Evolutionary conservation across 1,140 invertebrate species (phyloP).

Genomic region (Macrocentrus cingulum): DNA sequence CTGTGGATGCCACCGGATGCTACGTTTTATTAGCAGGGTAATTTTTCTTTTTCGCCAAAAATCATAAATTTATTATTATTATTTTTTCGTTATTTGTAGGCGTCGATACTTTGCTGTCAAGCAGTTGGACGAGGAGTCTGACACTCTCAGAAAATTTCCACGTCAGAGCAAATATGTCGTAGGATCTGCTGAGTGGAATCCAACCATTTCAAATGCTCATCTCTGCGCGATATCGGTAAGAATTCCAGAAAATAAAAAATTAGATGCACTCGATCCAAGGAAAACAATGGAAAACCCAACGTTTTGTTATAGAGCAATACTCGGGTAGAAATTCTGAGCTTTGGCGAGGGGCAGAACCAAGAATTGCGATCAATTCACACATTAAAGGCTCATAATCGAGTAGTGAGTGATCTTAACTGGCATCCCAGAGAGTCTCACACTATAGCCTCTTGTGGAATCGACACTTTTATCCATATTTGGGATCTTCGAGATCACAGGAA

Average conservation of each 20-base stretch:
- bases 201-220: conserved; percentile 73
- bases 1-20: conserved; percentile 81
- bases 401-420: conserved; percentile 93
- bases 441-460: conserved; percentile 89
- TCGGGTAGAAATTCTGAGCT: conserved; percentile 79
- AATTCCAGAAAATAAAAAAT: conserved; percentile 18
- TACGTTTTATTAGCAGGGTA: conserved; percentile 84
- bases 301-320: conserved; percentile 80
- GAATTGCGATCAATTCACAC: conserved; percentile 72
- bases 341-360: conserved; percentile 60
- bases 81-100: too few species aligned
- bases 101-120: conserved; percentile 85
- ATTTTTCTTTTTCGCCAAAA: conserved; percentile 42
- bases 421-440: conserved; percentile 86
- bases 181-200: conserved; percentile 89
- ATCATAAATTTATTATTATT: too few species aligned
- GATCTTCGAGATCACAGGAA: conserved; percentile 84
- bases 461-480: conserved; percentile 93
- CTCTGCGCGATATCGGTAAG: conserved; percentile 88
- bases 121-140: conserved; percentile 71
- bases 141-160: conserved; percentile 76
- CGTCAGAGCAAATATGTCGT: conserved; percentile 93
- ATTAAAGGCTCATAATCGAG: conserved; percentile 82
- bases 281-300: too few species aligned
- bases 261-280: too few species aligned